Percentiles rank a stretch among this genome's conserved stretches.
phyloP scores from a whole-genome alignment of 2,888 invertebrate genomes.

The Tyria jacobaeae region DNA sequence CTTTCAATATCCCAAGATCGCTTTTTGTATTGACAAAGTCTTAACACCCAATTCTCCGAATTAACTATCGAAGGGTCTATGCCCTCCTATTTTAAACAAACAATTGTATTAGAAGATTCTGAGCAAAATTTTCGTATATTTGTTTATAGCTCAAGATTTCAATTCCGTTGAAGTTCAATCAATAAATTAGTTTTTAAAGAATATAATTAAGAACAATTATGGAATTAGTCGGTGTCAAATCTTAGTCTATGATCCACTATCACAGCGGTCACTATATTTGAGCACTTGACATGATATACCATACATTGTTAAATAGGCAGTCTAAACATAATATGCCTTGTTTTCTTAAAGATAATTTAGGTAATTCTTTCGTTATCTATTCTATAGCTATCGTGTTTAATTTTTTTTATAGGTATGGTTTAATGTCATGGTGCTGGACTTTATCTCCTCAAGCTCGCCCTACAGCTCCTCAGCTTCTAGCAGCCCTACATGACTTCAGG shows the following conservation, averaged over 20 bases:
- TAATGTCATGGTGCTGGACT: constrained; percentile 93
- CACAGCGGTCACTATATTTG: no score
- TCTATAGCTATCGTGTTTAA: neutral
- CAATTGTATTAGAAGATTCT: constrained; percentile 14
- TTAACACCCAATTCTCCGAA: constrained; percentile 34
- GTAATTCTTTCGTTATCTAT: neutral
- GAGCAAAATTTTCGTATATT: constrained; percentile 8
- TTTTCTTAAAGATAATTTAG: neutral
- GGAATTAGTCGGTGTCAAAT: no score
- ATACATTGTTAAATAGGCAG: no score
- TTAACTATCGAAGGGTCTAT: constrained; percentile 24
- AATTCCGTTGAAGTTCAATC: no score
- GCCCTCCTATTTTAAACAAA: constrained; percentile 24
- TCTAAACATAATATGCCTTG: no score
- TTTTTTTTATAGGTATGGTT: constrained; percentile 85
- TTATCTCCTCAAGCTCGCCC: constrained; percentile 88
- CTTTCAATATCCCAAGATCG: constrained; percentile 42
- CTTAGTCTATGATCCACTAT: no score
- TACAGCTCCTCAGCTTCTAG: constrained; percentile 89
- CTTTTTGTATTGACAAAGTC: constrained; percentile 32
- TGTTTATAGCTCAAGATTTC: constrained; percentile 8
- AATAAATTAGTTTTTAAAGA: no score
- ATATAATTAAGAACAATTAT: no score
- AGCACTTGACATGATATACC: no score
- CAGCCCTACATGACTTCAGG: constrained; percentile 91